A percentile compares a stretch with the other conserved stretches of the same genome.
These are phyloP conservation scores for Pedionomus torquatus DNA, from an alignment of 2,113 vertebrate genomes.

Conservation along the genomic window DNA sequence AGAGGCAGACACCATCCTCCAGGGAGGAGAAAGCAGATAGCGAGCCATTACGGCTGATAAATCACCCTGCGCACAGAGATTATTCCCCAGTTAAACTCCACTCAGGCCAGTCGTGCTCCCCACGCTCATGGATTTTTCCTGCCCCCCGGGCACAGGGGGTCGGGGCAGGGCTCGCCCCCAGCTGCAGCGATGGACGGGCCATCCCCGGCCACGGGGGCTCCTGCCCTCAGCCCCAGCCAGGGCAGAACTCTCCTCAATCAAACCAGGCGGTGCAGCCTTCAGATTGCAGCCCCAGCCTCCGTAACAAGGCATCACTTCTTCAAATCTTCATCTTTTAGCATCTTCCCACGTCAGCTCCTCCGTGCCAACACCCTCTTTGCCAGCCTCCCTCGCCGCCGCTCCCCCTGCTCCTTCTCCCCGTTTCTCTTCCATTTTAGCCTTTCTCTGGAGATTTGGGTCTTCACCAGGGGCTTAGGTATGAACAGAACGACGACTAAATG, in stretches of 20 bases:
- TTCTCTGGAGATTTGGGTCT: background rate
- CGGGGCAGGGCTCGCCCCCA: background rate
- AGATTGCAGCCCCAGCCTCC: background rate
- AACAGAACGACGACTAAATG: background rate
- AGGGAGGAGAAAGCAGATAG: background rate
- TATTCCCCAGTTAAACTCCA: background rate
- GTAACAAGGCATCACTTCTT: background rate
- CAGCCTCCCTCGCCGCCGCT: background rate
- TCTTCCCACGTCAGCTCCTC: background rate
- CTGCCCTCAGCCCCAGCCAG: background rate
- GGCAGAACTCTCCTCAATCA: background rate
- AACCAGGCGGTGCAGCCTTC: background rate
- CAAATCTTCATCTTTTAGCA: background rate
- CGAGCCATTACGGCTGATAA: background rate
- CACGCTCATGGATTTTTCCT: background rate
- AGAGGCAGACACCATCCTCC: background rate
- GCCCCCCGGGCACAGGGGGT: background rate
- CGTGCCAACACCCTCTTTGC: background rate
- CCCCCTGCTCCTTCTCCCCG: background rate
- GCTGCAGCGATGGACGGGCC: background rate
- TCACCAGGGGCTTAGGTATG: background rate
- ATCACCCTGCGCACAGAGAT: background rate
- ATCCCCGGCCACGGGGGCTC: rapidly evolving
- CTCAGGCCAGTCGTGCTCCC: background rate
- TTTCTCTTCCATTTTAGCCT: background rate